phyloP scores from a whole-genome alignment of 2,113 vertebrate genomes.

The Dinomys branickii region DNA sequence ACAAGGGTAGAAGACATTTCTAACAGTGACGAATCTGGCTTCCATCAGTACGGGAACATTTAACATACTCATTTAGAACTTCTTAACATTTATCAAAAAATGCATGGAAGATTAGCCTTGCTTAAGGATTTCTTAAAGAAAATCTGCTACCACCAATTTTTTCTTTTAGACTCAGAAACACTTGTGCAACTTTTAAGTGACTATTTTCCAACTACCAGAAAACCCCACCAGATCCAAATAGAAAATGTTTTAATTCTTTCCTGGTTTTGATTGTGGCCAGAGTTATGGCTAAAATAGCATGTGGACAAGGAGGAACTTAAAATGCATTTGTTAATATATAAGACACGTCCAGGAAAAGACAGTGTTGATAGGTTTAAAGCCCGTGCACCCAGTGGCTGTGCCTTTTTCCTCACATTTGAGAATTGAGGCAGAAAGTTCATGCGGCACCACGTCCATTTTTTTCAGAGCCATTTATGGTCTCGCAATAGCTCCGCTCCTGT shows the following conservation, averaged over 20 bases:
- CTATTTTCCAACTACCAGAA: not conserved
- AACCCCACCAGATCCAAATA: not conserved
- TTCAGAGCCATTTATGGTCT: slow-evolving; percentile 32
- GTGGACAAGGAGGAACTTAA: not conserved
- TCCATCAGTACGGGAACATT: not conserved
- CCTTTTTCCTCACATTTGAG: slow-evolving; percentile 12
- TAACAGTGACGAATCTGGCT: not conserved
- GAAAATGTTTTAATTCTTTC: not conserved
- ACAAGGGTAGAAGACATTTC: not conserved
- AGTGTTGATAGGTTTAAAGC: not conserved
- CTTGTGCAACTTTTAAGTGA: not conserved
- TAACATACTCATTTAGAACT: not conserved
- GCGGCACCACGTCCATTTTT: not conserved
- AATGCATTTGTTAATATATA: not conserved
- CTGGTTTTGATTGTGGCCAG: not conserved
- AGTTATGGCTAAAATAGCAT: not conserved
- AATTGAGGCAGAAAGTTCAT: slow-evolving; percentile 45
- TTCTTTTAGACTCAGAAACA: not conserved
- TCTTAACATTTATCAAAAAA: not conserved
- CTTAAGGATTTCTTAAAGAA: not conserved
- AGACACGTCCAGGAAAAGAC: not conserved
- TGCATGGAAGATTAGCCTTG: not conserved
- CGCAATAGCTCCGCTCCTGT: not conserved
- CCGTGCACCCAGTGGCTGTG: not conserved
- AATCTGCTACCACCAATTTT: not conserved